Base-by-base conservation (phyloP, 2,113 vertebrate genomes). In the Amblyornis subalaris region DNA sequence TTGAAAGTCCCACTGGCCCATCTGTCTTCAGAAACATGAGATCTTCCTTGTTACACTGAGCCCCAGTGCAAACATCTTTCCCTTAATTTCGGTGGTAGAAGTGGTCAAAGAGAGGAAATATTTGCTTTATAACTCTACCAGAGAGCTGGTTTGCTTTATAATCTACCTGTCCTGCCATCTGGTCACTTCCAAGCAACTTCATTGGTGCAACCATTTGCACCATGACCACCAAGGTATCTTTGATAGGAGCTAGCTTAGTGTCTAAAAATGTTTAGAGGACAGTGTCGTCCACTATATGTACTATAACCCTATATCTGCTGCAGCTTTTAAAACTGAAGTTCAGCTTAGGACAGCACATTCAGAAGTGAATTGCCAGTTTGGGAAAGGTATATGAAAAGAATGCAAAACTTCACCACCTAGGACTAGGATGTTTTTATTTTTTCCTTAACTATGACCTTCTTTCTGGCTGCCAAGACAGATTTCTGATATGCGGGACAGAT, bases 301-400 rank as follows among this genome's bases (percentile, higher is more conserved):
- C 19, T 66, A 24, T 58, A 80, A 31, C 19, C 14, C 26, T 86
- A 0, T 65, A 26, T 29, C 19, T 28, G 9, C 61, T 82, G 58
- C 57, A 60, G 51, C 53, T 91, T 91, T 74, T 72, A 48, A 38
- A 86, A 84, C 66, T 64, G 71, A 38, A 61, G 20, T 88, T 94
- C 65, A 67, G 3, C 47, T 75, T 60, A 78, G 65, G 44, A 45
- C 73, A 76, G 10, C 23, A 14, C 31, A 33, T 80, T 92, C 47
- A 70, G 55, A 92, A 80, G 12, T 45, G 36, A 88, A 31, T 60
- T 81, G n/a, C 44, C 48, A 57, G 22, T 78, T 95, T 85, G 61
- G 51, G 24, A 81, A 77, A 51, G 51, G 6, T 62, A 42, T 25
- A 44, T 21, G 14, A 33, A 67, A 75, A 82, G 12, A 88, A 60